Base-by-base conservation (phyloP, 2,888 invertebrate genomes). In the Phanerotoma sp. region DNA sequence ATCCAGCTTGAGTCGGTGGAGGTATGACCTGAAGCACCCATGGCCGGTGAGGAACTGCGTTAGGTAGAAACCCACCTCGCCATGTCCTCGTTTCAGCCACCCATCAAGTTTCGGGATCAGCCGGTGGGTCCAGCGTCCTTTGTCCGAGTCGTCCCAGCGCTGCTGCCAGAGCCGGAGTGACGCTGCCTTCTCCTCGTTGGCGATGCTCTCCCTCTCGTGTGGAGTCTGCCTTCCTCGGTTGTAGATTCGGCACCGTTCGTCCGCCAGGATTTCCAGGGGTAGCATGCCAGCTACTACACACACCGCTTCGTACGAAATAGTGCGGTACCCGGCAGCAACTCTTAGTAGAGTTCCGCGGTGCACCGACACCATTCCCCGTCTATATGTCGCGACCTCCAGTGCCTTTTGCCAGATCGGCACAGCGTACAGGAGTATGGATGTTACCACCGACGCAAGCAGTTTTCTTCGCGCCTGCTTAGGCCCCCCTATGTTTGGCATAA, bases 401-500 rank as follows among this genome's bases (percentile, higher is more conserved):
- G 45, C 37, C 2, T 49, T 41, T 5, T 9, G 7, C 3, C 25
- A 25, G 2, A 25, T 9, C 9, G 5, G 7, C 2, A 25, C 25
- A 7, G 7, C 25, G 3, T 25, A 25, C 3, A 25, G 3, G 7
- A 25, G 25, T 25, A 7, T 5, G 1, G 25, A 25, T 25, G 5
- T 1, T 3, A 45, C 45, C 5, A 62, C 62, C 10, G 49, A 28
- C 3, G 60, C 22, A 1, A 62, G 54, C 11, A 64, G 55, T 41
- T 16, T 40, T 25, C 60, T 61, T 22, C 52, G 54, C 7, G 9
- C 20, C 44, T 60, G 58, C 7, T 44, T 52, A 3, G 60, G 58
- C 7, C 64, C 62, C 11, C 61, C 60, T 13, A 58, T 32, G 40
- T 66, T 64, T 7, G 59, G 58, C 64, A 64, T 61, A 2, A 64